Evolutionary conservation across 2,113 vertebrate genomes (phyloP), one percentile per base, ranked within the genome.

Genomic region (Typhlomys cinereus): DNA sequence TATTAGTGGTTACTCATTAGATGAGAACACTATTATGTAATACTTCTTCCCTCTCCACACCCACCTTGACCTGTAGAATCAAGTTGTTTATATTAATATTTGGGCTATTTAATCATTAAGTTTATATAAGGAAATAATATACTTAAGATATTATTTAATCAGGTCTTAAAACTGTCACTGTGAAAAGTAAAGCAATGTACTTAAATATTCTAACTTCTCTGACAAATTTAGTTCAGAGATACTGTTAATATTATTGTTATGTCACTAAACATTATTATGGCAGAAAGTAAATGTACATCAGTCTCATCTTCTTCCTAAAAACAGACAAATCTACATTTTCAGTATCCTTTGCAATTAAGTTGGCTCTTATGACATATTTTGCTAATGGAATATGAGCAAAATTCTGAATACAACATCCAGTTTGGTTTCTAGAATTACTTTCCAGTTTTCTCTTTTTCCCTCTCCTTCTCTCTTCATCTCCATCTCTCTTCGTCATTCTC

Each of bases 11-110:
- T 89, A 85, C 17, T 6, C 31, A 85, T 11, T 57, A 75, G n/a
- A 88, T 81, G 27, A 67, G 13, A 91, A 93, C 84, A 95, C 67
- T 79, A 66, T 39, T 88, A 34, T 41, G 66, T 59, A 76, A 89
- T 61, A 79, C 21, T 81, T 95, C 48, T 88, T 57, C 23, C 25
- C 23, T 79, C 41, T 79, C 50, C 21, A 46, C 59, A 79, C 29
- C 29, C 2, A 2, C n/a, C 29, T 62, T 25, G 15, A 74, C 31
- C 4, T 91, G 13, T 59, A 44, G 20, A 91, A 79, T 88, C 54
- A 20, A 85, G 29, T 64, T 64, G 36, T 82, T 91, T 84, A 59
- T 59, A 39, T 62, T 80, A 54, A 85, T 79, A 69, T 29, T 62
- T 85, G 79, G 88, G 25, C 61, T 39, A 73, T 74, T 36, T 61